These are phyloP conservation scores for Tribolium madens DNA, from an alignment of 1,140 invertebrate species.

Conservation along the genomic window DNA sequence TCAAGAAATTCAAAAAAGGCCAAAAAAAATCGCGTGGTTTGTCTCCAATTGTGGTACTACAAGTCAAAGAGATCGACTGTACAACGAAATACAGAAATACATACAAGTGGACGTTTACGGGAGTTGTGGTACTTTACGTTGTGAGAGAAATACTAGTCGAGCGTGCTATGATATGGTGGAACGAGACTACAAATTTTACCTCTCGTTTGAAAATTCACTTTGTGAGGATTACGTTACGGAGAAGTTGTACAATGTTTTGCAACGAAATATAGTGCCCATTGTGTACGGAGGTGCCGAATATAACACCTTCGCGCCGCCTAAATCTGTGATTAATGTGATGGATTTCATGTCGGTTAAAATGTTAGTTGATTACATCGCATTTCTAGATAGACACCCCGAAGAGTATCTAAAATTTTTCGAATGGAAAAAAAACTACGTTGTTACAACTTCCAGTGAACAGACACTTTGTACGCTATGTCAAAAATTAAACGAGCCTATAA, in stretches of 20 bases:
- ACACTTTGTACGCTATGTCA: conserved; percentile 62
- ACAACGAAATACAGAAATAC: conserved; percentile 68
- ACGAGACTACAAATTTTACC: conserved; percentile 73
- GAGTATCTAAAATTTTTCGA: conserved; percentile 69
- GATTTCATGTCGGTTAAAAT: conserved; percentile 67
- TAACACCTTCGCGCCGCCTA: conserved; percentile 67
- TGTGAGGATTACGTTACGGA: conserved; percentile 73
- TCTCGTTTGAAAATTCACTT: conserved; percentile 75
- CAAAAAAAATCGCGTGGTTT: conserved; percentile 71
- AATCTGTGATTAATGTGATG: conserved; percentile 74
- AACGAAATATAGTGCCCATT: conserved; percentile 69
- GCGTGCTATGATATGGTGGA: conserved; percentile 66
- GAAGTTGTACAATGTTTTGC: conserved; percentile 68
- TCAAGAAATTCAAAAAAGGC: conserved; percentile 60
- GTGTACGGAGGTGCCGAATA: conserved; percentile 72
- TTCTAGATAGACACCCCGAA: conserved; percentile 65
- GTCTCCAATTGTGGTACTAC: conserved; percentile 72
- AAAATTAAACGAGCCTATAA: conserved; percentile 57
- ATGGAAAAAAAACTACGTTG: conserved; percentile 67
- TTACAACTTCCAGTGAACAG: conserved; percentile 31
- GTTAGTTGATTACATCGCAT: conserved; percentile 69
- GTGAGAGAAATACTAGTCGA: conserved; percentile 59
- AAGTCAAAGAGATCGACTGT: conserved; percentile 69
- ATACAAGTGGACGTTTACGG: conserved; percentile 79
- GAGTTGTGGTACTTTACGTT: conserved; percentile 66